Conservation (phyloP, 1,140 invertebrate species). For the Antheraea mylitta region DNA sequence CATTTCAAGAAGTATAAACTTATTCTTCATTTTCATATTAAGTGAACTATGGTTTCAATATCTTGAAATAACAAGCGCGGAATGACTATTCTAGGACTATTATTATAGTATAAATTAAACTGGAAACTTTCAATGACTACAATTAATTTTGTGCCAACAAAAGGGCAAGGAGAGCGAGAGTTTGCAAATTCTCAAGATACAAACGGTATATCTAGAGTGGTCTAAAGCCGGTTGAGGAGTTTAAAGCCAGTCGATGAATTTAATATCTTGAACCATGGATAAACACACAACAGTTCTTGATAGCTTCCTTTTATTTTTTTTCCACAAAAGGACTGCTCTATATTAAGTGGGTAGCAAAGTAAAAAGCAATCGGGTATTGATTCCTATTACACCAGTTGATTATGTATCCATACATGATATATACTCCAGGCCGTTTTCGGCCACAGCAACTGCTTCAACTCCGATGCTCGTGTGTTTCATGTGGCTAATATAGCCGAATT, state of each 20-base stretch:
- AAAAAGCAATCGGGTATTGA: no score
- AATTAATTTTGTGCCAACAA: slow-evolving; percentile 5
- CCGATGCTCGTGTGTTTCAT: no score
- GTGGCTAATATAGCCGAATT: no score
- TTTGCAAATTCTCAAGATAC: slow-evolving; percentile 3
- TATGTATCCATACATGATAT: no score
- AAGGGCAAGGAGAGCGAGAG: not conserved
- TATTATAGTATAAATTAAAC: slow-evolving; percentile 1
- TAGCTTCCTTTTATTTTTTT: no score
- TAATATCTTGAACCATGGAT: slow-evolving; percentile 17
- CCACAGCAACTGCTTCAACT: no score
- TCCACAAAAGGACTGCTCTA: no score
- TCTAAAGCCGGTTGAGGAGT: slow-evolving; percentile 10
- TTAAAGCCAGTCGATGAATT: slow-evolving; percentile 21
- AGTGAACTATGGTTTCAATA: not conserved
- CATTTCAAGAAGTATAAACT: not conserved
- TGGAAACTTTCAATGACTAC: slow-evolving; percentile 2
- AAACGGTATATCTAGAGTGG: not conserved
- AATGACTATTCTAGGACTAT: not conserved
- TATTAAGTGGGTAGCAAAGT: no score
- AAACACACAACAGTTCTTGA: not conserved
- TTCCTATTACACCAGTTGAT: no score
- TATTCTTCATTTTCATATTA: not conserved
- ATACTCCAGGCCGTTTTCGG: no score
- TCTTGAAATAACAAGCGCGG: not conserved